phyloP scores from a whole-genome alignment of 2,113 vertebrate genomes.

The Atlantisia rogersi region DNA sequence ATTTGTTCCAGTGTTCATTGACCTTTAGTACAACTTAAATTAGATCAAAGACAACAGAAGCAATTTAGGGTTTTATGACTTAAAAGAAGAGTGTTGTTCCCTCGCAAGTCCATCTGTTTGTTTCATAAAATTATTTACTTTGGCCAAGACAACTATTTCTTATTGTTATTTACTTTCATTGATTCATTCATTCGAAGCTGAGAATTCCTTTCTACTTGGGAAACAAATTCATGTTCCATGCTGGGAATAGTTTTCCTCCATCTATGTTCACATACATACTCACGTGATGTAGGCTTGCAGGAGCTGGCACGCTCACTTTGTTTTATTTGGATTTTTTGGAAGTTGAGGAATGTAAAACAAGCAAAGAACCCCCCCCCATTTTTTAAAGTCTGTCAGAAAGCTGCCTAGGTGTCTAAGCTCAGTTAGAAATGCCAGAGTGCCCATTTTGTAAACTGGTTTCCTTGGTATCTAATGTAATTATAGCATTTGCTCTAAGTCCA shows the following conservation, averaged over 20 bases:
- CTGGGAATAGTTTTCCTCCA: slow-evolving; percentile 9
- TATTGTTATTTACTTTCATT: slow-evolving; percentile 31
- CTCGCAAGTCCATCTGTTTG: background rate
- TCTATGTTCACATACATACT: background rate
- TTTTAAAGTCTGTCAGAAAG: background rate
- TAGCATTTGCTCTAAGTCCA: background rate
- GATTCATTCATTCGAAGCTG: slow-evolving; percentile 4
- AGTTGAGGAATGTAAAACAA: background rate
- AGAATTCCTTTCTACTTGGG: slow-evolving; percentile 21
- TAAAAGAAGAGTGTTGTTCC: background rate
- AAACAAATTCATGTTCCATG: background rate
- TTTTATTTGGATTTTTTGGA: background rate
- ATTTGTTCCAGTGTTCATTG: slow-evolving; percentile 60
- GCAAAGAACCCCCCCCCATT: rapidly evolving
- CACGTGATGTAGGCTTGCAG: background rate
- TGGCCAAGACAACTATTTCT: background rate
- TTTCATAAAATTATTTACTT: slow-evolving; percentile 26
- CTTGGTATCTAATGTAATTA: background rate
- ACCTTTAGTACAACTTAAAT: slow-evolving; percentile 20
- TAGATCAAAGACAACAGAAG: slow-evolving; percentile 62
- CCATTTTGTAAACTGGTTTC: background rate
- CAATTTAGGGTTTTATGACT: slow-evolving; percentile 15
- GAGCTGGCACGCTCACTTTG: background rate
- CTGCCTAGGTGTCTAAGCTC: background rate
- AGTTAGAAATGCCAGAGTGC: background rate